Evolutionary conservation across 2,888 invertebrate genomes (phyloP), one percentile per base, ranked within the genome.

Genomic region (Trichopria drosophilae): DNA sequence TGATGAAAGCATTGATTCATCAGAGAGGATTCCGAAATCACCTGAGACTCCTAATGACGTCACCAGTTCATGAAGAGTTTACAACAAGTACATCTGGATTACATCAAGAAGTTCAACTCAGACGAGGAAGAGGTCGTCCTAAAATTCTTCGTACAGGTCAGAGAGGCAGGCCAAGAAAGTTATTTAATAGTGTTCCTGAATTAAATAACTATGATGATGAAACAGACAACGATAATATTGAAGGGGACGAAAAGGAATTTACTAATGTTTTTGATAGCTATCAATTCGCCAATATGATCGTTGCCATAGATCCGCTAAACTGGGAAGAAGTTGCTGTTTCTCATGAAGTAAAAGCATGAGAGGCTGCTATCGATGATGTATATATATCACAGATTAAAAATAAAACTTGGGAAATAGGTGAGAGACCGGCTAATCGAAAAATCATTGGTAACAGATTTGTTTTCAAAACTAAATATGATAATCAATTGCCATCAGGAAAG

Each of bases 391-490:
- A 49, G 19, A 41, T 57, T 12, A 28, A 36, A n/a, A 54, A 53
- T 35, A 7, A 28, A 19, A 53, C 48, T 3, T 56, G 56, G 56
- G 41, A 53, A 31, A 44, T 56, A 4, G 45, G 44, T 9, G 13
- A 43, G 10, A 22, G 45, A 24, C 57, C 57, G n/a, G 6, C 20
- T 6, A 28, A 41, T 3, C 37, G 45, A 16, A 52, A 53, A 28
- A 41, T 48, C 1, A 57, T 55, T 7, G 48, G 52, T 1, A 53
- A 34, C 13, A 28, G 51, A 41, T 47, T 42, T 24, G 54, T 56
- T 4, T 53, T 57, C 13, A 12, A 31, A 7, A 57, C 44, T 1
- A 56, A 58, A 32, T n/a, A 12, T 2, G 23, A 40, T 9, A 29
- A 44, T 10, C 6, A 5, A 2, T n/a, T n/a, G n/a, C n/a, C n/a